phyloP scores from a whole-genome alignment of 92 coral and sea anemone genomes.

The Palythoa grandiflora region DNA sequence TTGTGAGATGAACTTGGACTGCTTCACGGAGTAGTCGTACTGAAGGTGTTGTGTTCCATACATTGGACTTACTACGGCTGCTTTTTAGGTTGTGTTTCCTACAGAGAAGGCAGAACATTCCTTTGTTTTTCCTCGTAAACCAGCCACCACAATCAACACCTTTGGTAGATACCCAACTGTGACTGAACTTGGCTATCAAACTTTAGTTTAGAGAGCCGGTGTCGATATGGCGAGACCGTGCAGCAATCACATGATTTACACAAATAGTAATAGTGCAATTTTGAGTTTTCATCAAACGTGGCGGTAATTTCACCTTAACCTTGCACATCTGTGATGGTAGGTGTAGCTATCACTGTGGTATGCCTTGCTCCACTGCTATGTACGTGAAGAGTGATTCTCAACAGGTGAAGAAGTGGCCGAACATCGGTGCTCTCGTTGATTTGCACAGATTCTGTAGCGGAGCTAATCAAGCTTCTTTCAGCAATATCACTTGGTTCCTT shows the following conservation, averaged over 20 bases:
- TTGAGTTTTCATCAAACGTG: constrained; percentile 44
- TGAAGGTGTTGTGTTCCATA: too few species aligned
- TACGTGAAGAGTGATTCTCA: constrained; percentile 48
- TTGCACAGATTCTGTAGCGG: constrained; percentile 58
- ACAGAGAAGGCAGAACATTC: constrained; percentile 41
- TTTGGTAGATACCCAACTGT: constrained; percentile 48
- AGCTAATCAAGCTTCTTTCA: constrained; percentile 56
- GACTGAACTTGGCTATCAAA: constrained; percentile 46
- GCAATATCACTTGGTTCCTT: constrained; percentile 50
- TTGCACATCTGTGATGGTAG: constrained; percentile 59
- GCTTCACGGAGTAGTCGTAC: constrained; percentile 24
- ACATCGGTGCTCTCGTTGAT: constrained; percentile 50
- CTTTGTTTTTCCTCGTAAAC: constrained; percentile 40
- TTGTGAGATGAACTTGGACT: constrained; percentile 34
- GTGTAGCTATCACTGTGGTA: constrained; percentile 56
- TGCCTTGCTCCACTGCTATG: constrained; percentile 46
- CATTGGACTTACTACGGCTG: constrained; percentile 17
- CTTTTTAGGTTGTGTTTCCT: constrained; percentile 42
- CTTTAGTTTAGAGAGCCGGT: constrained; percentile 36
- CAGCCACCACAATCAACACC: constrained; percentile 56
- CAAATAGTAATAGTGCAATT: constrained; percentile 39
- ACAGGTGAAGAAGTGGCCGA: constrained; percentile 50
- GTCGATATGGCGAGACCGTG: constrained; percentile 43
- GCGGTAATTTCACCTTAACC: constrained; percentile 56
- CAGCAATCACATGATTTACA: constrained; percentile 53